These are phyloP conservation scores for Antrozous pallidus DNA, from an alignment of 2,797 vertebrate species.

Conservation along the genomic window DNA sequence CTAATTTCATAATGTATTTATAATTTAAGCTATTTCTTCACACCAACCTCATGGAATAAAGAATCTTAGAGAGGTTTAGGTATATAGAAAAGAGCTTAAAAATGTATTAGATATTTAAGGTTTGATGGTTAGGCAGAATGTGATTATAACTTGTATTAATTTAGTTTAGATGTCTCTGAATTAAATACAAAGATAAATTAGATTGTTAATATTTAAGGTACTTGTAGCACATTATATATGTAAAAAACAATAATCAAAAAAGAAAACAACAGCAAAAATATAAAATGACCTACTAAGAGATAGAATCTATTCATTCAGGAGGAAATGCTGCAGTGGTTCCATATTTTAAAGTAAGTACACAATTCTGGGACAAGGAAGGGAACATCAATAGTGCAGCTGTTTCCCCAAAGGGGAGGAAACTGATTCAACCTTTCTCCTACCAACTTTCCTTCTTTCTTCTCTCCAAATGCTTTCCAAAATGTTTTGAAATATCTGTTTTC, in stretches of 20 bases:
- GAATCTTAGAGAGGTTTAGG: neutral
- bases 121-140: neutral
- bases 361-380: constrained; percentile 40
- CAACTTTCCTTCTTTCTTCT: constrained; percentile 53
- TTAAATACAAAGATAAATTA: neutral
- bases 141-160: neutral
- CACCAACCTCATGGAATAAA: neutral
- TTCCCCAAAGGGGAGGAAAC: constrained; percentile 67
- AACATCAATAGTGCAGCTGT: constrained; percentile 66
- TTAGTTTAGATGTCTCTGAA: neutral
- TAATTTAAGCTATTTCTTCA: neutral
- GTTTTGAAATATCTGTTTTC: constrained; percentile 71
- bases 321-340: neutral
- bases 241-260: neutral
- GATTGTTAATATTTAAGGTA: neutral
- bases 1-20: neutral
- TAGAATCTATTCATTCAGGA: neutral
- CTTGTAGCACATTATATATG: neutral
- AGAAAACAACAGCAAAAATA: neutral
- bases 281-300: constrained; percentile 6
- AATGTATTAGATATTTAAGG: neutral
- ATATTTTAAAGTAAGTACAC: constrained; percentile 58
- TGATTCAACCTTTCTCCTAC: constrained; percentile 72
- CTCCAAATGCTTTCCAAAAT: constrained; percentile 67
- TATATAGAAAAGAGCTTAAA: neutral